Evolutionary conservation across 2,888 invertebrate species (phyloP).

Genomic region (Coelinius sp.): DNA sequence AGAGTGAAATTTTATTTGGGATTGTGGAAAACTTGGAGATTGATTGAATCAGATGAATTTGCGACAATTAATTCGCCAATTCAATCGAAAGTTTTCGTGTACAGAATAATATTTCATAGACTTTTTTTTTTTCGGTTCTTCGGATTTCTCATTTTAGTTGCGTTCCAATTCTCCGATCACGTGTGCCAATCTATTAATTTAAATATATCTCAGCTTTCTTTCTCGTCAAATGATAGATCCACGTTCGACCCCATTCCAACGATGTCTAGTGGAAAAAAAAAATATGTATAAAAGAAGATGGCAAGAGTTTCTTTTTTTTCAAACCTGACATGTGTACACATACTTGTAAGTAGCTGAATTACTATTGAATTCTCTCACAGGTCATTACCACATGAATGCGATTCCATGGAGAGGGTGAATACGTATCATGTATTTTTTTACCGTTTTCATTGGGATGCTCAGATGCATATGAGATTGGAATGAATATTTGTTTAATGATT

Average conservation of each 20-base stretch:
- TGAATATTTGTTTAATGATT: neutral
- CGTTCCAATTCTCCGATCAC: neutral
- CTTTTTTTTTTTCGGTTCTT: no score
- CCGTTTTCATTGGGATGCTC: neutral
- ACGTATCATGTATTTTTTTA: neutral
- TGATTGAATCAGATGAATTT: no score
- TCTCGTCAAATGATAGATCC: neutral
- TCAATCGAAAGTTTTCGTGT: no score
- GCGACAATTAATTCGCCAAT: no score
- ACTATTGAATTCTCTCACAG: conserved; percentile 4
- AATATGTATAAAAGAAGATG: neutral
- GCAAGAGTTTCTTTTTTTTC: neutral
- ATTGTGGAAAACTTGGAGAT: no score
- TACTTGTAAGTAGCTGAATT: neutral
- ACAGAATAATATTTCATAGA: no score
- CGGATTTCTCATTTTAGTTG: no score
- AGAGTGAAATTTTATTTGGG: no score
- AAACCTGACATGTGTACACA: neutral
- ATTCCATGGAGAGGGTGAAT: neutral
- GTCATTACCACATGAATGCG: neutral
- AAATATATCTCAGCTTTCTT: neutral
- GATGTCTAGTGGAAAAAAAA: neutral
- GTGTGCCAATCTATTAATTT: neutral
- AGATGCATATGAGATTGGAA: neutral
- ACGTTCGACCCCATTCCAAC: neutral